Evolutionary conservation across 2,888 invertebrate genomes (phyloP), one percentile per base, ranked within the genome.

Genomic region (Chirona hameri): DNA sequence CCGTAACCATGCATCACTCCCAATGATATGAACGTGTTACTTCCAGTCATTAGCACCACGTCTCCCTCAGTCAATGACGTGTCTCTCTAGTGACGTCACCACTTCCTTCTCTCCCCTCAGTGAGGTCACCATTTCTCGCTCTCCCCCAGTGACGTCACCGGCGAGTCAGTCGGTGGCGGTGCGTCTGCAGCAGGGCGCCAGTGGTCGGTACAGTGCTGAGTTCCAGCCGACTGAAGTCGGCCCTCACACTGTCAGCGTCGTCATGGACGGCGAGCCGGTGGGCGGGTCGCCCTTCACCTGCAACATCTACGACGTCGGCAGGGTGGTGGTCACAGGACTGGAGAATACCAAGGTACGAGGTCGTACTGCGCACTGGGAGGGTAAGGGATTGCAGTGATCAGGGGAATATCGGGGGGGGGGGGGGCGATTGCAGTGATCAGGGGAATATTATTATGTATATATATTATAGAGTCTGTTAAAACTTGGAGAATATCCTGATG

Each of bases 251-350:
- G 92, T 97, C 72, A 92, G 94, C 84, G 92, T 97, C 48, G 91
- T 94, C 46, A 83, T 95, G 81, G 95, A 94, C 83, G 94, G 93
- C 57, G 93, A 95, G 85, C 93, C 94, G 82, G 93, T 97, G 5
- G 93, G 93, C 83, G 97, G 97, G 1, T 96, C 96, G 31, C 98
- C 98, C 0, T 97, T 96, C 88, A 94, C 94, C 31, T 97, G 97
- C 88, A 96, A 97, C 88, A 95, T 97, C 65, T 98, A 97, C 86
- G 97, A 98, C 87, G 96, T 97, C 0, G 92, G 88, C 31, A 89
- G 89, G 86, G 90, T 91, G 46, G 88, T 88, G 85, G 89, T 91
- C 69, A 88, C 89, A 27, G 89, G 89, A 60, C 86, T 90, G 82
- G 87, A 88, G 57, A 88, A 87, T 83, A 87, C 93, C 0, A 92